Base-by-base conservation (phyloP, 2,113 vertebrate species). In the Aphelocoma coerulescens region DNA sequence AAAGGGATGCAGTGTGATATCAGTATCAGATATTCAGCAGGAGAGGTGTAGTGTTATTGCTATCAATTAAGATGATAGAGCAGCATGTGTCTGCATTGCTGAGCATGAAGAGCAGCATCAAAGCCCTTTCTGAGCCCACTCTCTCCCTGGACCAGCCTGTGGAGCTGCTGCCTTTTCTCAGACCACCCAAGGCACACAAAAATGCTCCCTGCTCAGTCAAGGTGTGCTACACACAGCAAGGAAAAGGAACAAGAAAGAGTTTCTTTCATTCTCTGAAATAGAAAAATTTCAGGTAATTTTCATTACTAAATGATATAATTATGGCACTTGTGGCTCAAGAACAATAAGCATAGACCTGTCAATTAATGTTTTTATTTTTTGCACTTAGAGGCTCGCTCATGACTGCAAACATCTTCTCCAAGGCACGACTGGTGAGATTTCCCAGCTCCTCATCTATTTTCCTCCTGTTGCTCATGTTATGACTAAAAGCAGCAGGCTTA, bases 351-450 rank as follows among this genome's bases (percentile, higher is more conserved):
- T 79, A 88, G 92, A 72, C 35, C 33, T 88, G 66, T 71, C 95
- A 92, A 95, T 95, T 95, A 95, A 91, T 61, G 88, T 92, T 94
- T 96, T 95, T 87, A 92, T 95, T 93, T 93, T 58, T 30, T 83
- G 75, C 87, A 71, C 84, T 85, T 93, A 96, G 76, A 95, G 83
- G 48, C 63, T 94, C 9, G 2, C 85, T 90, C 49, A 46, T 75
- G 95, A 89, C 91, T 95, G 89, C 77, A 89, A 95, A 95, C 2
- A 16, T 91, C 71, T 96, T 95, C 95, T 96, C 88, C 89, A 93
- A 72, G 75, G 77, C 49, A 20, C 13, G 21, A 94, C 87, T 96
- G 92, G 77, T 97, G 96, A 97, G 97, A 97, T 98, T 97, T 98
- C 88, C 92, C 91, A 59, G 97, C 93, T 98, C 90, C 94, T 96